Evolutionary conservation across 2,797 vertebrate species (phyloP).

Genomic region (Nannoperca australis): DNA sequence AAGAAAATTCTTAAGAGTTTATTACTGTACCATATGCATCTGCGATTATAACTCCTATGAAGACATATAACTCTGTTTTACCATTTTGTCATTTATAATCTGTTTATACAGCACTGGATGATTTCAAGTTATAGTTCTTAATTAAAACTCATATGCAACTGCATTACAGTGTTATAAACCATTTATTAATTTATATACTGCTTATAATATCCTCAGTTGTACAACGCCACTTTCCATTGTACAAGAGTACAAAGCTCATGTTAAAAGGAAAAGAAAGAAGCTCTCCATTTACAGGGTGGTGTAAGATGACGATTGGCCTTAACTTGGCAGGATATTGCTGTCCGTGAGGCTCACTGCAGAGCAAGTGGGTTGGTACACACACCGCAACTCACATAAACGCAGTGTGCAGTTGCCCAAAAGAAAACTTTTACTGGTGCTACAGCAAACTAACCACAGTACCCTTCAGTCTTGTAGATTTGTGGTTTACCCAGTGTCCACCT

Average conservation of each 20-base stretch:
- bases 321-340: too few species aligned
- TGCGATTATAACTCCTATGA: not conserved
- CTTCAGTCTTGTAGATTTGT: slow-evolving; percentile 10
- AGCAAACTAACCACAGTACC: slow-evolving; percentile 24
- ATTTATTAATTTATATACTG: not conserved
- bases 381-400: slow-evolving; percentile 19
- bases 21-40: too few species aligned
- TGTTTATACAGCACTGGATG: not conserved
- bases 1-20: not conserved
- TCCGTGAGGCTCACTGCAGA: too few species aligned
- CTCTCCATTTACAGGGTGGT: slow-evolving; percentile 23
- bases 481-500: slow-evolving; percentile 3
- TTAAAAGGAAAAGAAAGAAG: not conserved
- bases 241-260: not conserved
- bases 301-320: slow-evolving; percentile 12
- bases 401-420: slow-evolving; percentile 28
- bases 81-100: not conserved
- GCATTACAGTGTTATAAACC: not conserved
- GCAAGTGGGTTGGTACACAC: slow-evolving; percentile 6
- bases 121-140: not conserved
- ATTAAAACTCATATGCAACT: not conserved
- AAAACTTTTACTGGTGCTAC: slow-evolving; percentile 19
- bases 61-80: not conserved
- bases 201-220: not conserved
- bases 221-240: not conserved